Evolutionary conservation across 2,888 invertebrate genomes (phyloP), one percentile per base, ranked within the genome.

Genomic region (Strigamia maritima): DNA sequence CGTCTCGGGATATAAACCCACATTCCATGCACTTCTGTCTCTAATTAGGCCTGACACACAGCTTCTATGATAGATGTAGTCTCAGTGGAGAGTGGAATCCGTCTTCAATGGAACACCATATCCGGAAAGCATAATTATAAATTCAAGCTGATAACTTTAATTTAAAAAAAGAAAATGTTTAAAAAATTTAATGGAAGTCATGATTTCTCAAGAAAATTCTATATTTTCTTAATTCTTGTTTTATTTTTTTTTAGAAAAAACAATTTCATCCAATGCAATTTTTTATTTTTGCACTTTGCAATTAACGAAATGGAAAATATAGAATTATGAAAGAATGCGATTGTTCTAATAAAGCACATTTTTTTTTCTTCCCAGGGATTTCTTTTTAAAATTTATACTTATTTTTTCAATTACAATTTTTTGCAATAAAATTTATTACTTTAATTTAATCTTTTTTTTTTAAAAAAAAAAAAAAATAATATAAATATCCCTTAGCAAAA

Each of bases 11-110:
- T 70, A 16, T 70, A 70, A 70, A 70, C 12, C 70, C 70, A 70
- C 70, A 70, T 70, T 70, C 70, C 70, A 70, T 28, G 70, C 70
- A 70, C 70, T 70, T 70, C 70, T 70, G 70, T 70, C 70, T 70
- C 70, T 70, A 70, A 70, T 70, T 70, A 70, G 70, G 28, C 70
- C 28, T 70, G 70, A 70, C 70, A 70, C 28, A 70, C 60, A 22
- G 14, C 28, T 28, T 1, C 14, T n/a, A 70, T 70, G 70, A 70
- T 70, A 28, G 70, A 70, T 70, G 70, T 70, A 70, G 70, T 70
- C 70, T 70, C 70, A 70, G 70, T 70, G 70, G 70, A 70, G 70
- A 70, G 70, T 70, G 28, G 70, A 70, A 70, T 70, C 28, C 70
- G 70, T 28, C 70, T 70, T 70, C 26, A 70, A 26, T 26, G 70